Base-by-base conservation (phyloP, 2,113 vertebrate genomes). In the Garra rufa region DNA sequence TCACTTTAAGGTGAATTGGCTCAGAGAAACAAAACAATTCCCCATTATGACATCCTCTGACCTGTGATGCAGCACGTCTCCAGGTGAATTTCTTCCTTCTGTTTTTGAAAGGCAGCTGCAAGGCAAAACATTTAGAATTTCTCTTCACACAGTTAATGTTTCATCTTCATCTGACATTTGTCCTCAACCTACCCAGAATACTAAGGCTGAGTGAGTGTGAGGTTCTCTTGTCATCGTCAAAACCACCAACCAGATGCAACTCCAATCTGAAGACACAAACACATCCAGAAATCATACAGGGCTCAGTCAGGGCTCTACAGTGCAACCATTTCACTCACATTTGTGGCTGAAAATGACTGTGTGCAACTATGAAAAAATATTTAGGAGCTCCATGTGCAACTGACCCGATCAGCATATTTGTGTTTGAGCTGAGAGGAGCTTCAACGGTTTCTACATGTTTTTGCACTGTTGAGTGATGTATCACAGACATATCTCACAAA, bases 161-260 rank as follows among this genome's bases (percentile, higher is more conserved):
- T 17, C 13, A n/a, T 5, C 11, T 85, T 0, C 1, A 80, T 76
- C 85, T 92, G 92, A 89, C 26, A 9, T 41, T 21, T 70, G 15
- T 14, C 3, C 34, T 19, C 28, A 4, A 48, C 71, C 0, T 96
- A 99, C 98, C 95, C 87, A 99, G 92, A 85, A 99, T 96, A 87
- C 94, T 95, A 92, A 94, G 92, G 92, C 97, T 99, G 83, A 99
- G 96, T 86, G 94, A 94, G 88, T 97, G 96, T 83, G 98, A 99
- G 83, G 95, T 95, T 85, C 94, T 95, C 85, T 94, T 92, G 26
- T 98, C 96, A n/a, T 99, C 98, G 83, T 94, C 95, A 92, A 99
- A 99, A 88, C 98, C 98, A 80, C 98, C 98, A n/a, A 98, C 93
- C 19, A 99, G 95, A 92, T 99, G 97, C 63, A 98, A 92, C 92